These are phyloP conservation scores for Thereva nobilitata DNA, from an alignment of 2,888 invertebrate genomes.

Conservation along the genomic window DNA sequence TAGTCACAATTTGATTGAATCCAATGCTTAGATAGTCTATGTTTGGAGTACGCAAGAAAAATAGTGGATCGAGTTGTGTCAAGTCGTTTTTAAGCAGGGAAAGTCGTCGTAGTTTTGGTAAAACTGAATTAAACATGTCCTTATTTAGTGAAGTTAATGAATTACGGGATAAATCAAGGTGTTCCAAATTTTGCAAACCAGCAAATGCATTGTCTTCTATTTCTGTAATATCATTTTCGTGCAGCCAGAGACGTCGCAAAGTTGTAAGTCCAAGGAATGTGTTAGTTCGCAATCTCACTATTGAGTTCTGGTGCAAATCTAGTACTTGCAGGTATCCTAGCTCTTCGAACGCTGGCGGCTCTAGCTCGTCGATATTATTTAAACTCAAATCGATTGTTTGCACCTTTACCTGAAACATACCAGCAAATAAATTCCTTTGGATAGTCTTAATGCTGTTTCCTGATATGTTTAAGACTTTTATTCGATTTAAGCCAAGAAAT, in stretches of 20 bases:
- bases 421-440: neutral
- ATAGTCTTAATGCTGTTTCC: neutral
- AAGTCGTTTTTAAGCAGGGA: constrained; percentile 49
- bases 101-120: constrained; percentile 48
- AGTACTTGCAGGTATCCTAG: no score
- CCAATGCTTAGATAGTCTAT: constrained; percentile 51
- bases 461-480: no score
- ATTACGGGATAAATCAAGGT: constrained; percentile 51
- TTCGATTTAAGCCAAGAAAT: no score
- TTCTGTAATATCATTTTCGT: constrained; percentile 49
- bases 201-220: constrained; percentile 48
- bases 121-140: constrained; percentile 46
- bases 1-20: constrained; percentile 47
- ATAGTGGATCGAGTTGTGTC: constrained; percentile 46
- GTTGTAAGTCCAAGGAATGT: constrained; percentile 48
- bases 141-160: constrained; percentile 46
- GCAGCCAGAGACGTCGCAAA: constrained; percentile 48
- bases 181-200: constrained; percentile 47
- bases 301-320: constrained; percentile 43
- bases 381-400: no score
- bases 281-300: constrained; percentile 45
- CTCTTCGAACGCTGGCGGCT: no score
- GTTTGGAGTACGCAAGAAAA: constrained; percentile 49
- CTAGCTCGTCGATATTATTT: no score
- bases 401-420: no score